phyloP scores from a whole-genome alignment of 2,888 invertebrate genomes.

The Diaprepes abbreviatus region DNA sequence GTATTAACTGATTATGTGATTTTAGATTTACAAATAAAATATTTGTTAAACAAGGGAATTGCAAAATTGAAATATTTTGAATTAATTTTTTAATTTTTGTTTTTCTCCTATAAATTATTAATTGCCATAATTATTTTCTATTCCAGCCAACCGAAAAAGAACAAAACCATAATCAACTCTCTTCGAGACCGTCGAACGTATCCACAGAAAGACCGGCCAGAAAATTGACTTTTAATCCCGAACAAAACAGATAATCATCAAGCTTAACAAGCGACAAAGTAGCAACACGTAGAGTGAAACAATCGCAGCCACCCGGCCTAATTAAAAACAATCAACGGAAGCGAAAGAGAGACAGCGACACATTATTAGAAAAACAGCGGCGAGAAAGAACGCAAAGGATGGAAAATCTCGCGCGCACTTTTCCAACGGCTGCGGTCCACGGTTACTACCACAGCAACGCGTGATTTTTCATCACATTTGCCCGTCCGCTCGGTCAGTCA shows the following conservation, averaged over 20 bases:
- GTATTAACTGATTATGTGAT: too few relatives aligned
- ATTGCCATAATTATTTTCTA: constrained; percentile 23
- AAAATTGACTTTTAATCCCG: constrained; percentile 50
- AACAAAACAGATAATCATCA: constrained; percentile 44
- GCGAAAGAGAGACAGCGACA: constrained; percentile 55
- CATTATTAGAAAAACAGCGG: constrained; percentile 59
- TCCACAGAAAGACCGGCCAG: constrained; percentile 35
- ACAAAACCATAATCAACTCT: constrained; percentile 22
- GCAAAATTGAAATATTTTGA: too few relatives aligned
- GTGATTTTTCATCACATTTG: constrained; percentile 67
- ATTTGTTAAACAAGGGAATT: too few relatives aligned
- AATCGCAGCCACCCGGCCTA: constrained; percentile 45
- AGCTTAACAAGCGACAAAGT: constrained; percentile 44
- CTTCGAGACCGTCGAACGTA: constrained; percentile 21
- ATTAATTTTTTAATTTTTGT: neutral
- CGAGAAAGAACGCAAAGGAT: constrained; percentile 56
- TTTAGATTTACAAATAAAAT: too few relatives aligned
- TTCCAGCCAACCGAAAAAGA: constrained; percentile 23
- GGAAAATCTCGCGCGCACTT: constrained; percentile 65
- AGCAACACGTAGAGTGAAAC: constrained; percentile 45
- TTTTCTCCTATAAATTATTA: neutral
- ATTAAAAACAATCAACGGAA: constrained; percentile 53
- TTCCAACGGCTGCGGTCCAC: constrained; percentile 59
- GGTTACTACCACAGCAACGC: constrained; percentile 61
- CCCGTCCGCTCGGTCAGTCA: constrained; percentile 53